These are phyloP conservation scores for Stratiolaelaps scimitus DNA, from an alignment of 1,140 invertebrate genomes.

Conservation along the genomic window DNA sequence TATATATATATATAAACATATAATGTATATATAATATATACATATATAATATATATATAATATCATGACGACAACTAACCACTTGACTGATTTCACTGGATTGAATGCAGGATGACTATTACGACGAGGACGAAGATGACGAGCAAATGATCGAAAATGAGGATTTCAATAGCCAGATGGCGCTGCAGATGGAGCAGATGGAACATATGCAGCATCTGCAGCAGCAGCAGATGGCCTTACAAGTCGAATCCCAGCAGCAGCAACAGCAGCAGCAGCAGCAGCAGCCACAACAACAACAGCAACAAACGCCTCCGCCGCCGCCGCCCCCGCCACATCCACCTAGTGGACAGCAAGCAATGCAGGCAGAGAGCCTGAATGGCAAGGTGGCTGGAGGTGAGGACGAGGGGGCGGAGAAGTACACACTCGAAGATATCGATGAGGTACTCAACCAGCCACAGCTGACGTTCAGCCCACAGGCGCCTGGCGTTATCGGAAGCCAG, in stretches of 20 bases:
- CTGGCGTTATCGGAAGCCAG: constrained; percentile 83
- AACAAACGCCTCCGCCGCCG: not conserved
- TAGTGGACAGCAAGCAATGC: not conserved
- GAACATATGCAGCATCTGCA: not conserved
- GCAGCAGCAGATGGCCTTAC: constrained; percentile 27
- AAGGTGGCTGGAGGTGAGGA: constrained; percentile 10
- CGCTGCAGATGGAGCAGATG: not conserved
- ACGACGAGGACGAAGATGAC: constrained; percentile 29
- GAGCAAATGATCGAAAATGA: constrained; percentile 25
- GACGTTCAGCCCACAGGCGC: constrained; percentile 39
- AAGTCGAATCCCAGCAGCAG: constrained; percentile 1
- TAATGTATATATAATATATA: too few species aligned
- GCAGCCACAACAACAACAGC: not conserved
- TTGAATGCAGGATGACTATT: constrained; percentile 20
- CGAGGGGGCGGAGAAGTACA: constrained; percentile 33
- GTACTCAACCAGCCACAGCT: constrained; percentile 33
- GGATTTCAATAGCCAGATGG: constrained; percentile 7
- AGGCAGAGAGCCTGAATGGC: constrained; percentile 10
- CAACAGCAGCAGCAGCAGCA: constrained; percentile 8
- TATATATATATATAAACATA: too few species aligned
- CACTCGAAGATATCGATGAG: constrained; percentile 37
- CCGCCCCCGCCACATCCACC: too few species aligned
- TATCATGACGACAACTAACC: too few species aligned
- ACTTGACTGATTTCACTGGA: too few species aligned
- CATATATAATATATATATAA: too few species aligned